Evolutionary conservation across 2,888 invertebrate species (phyloP).

Genomic region (Chaitophorus viminalis): DNA sequence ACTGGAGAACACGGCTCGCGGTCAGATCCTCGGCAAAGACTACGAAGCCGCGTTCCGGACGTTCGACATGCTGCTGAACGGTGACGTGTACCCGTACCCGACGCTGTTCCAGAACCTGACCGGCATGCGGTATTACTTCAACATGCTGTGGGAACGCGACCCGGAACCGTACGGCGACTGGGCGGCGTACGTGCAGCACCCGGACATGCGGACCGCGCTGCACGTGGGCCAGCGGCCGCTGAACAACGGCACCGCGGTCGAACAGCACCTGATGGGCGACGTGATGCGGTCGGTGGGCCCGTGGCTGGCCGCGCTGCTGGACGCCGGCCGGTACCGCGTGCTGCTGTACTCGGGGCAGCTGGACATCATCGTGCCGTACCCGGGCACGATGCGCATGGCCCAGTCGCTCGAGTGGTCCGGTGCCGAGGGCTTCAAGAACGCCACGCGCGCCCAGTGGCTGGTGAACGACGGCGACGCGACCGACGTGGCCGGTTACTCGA

Average conservation of each 20-base stretch:
- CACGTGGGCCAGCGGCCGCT: conserved; percentile 86
- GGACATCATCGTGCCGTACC: conserved; percentile 92
- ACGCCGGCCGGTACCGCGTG: conserved; percentile 49
- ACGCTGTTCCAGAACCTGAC: conserved; percentile 79
- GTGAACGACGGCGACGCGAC: not conserved
- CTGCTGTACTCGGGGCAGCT: conserved; percentile 79
- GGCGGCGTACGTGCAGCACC: conserved; percentile 67
- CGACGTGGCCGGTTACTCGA: conserved; percentile 52
- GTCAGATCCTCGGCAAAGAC: conserved; percentile 74
- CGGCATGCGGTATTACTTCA: conserved; percentile 81
- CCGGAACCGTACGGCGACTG: conserved; percentile 65
- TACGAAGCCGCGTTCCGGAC: conserved; percentile 76
- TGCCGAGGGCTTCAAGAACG: conserved; percentile 22
- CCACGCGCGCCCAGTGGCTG: conserved; percentile 45
- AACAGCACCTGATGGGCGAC: conserved; percentile 75
- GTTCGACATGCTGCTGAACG: conserved; percentile 77
- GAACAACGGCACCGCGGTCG: conserved; percentile 69
- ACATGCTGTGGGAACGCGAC: conserved; percentile 66
- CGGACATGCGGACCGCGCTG: conserved; percentile 75
- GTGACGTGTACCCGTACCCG: conserved; percentile 67
- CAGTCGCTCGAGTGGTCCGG: conserved; percentile 39
- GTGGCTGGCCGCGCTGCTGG: conserved; percentile 67
- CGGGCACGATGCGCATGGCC: conserved; percentile 45
- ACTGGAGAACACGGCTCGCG: conserved; percentile 56
- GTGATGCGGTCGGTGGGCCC: conserved; percentile 83